Conservation (phyloP, 2,888 invertebrate species). For the Philhelius pedissequus region DNA sequence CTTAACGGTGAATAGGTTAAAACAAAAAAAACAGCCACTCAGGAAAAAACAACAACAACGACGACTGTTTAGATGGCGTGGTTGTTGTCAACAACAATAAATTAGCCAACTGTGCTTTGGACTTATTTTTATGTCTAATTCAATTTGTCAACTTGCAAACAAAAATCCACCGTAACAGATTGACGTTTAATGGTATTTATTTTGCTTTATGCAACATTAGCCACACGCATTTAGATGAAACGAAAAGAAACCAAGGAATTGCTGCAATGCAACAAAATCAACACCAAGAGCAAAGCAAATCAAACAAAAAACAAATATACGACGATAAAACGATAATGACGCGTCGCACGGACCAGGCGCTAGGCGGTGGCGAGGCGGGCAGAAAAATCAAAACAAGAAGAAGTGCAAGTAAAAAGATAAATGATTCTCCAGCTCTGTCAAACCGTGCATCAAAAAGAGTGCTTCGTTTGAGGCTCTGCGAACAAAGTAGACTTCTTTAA, state of each 20-base stretch:
- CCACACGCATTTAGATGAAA: not conserved
- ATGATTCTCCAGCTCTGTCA: slow-evolving; percentile 42
- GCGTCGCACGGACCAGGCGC: too few species aligned
- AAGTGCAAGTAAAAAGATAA: not conserved
- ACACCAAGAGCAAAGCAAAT: not conserved
- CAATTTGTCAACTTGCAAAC: slow-evolving; percentile 30
- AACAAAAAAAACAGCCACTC: not conserved
- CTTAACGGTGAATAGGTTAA: not conserved
- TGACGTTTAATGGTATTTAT: slow-evolving; percentile 15
- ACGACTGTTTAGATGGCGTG: not conserved
- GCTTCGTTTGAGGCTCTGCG: not conserved
- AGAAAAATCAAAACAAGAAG: slow-evolving; percentile 21
- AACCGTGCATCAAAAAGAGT: slow-evolving; percentile 8
- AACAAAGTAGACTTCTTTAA: not conserved
- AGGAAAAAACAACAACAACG: not conserved
- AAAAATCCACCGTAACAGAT: slow-evolving; percentile 23
- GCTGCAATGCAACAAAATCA: slow-evolving; percentile 14
- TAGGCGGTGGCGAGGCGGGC: not conserved
- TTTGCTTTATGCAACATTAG: slow-evolving; percentile 2
- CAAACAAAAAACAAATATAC: not conserved
- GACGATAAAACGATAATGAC: not conserved
- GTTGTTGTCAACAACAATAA: slow-evolving; percentile 8
- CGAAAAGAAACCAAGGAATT: not conserved
- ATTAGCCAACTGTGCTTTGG: not conserved
- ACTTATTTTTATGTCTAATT: slow-evolving; percentile 37